Base-by-base conservation (phyloP, 1,140 invertebrate species). In the Drosophila pseudoananassae region DNA sequence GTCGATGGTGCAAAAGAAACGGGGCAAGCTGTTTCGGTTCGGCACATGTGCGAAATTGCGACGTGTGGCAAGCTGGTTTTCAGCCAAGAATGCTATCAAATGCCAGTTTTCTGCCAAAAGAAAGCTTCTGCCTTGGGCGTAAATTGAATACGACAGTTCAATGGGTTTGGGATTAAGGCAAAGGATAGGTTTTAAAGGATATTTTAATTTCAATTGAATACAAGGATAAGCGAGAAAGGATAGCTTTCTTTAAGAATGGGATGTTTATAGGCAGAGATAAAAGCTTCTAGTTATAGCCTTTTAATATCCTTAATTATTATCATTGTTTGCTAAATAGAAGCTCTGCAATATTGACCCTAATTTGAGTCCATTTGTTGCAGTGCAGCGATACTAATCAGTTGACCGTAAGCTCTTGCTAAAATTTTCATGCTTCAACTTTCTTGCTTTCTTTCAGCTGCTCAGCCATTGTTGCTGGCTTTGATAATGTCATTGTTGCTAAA, bases 401-500 rank as follows among this genome's bases (percentile, higher is more conserved):
- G 54, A 64, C 63, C 63, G 36, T 64, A 66, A 66, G 63, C 63
- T 66, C 51, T 15, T 52, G 63, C 59, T 52, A 60, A 64, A 66
- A 66, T 66, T 45, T 66, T 66, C 59, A 66, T 64, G 63, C 63
- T 66, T 52, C 63, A 66, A 66, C 46, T 64, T 66, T 66, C 63
- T 66, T 64, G 33, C 59, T 45, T 43, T 51, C 63, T 64, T 64
- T 9, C 17, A 46, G 58, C 38, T 38, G 50, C 33, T 33, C 40
- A 43, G 49, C 64, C 38, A 66, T 68, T 56, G 65, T 69, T 31
- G 8, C 72, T 40, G 52, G 59, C 53, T 82, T 60, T 87, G 82
- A 82, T 87, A 88, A 87, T 87, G 83, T 87, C 83, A 82, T 81
- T 76, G 76, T 65, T 84, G 61, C 50, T 52, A 73, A 85, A 84